phyloP scores from a whole-genome alignment of 2,797 vertebrate species.

The Parambassis ranga region DNA sequence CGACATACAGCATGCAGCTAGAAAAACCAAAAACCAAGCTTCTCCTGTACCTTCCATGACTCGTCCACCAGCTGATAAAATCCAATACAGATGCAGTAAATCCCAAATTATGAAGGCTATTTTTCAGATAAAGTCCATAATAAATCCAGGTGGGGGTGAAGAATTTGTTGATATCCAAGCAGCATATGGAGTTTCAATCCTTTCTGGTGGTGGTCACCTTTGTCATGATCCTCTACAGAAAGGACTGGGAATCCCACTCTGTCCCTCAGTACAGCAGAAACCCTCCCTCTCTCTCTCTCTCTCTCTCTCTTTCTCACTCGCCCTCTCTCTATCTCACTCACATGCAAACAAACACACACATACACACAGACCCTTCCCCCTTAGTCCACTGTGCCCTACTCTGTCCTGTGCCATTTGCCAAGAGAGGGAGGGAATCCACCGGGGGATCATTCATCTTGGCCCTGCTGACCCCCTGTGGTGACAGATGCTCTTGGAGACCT shows the following conservation, averaged over 20 bases:
- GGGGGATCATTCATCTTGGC: conserved; percentile 96
- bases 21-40: no score
- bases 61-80: conserved; percentile 37
- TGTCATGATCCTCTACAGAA: conserved; percentile 81
- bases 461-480: conserved; percentile 88
- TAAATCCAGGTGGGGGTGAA: conserved; percentile 49
- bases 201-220: conserved; percentile 57
- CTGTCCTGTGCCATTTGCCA: conserved; percentile 96
- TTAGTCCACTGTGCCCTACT: conserved; percentile 82
- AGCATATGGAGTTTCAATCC: conserved; percentile 46
- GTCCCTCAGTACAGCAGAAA: conserved; percentile 57
- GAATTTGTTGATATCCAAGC: conserved; percentile 38
- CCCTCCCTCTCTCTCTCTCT: conserved; percentile 61
- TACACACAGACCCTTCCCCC: conserved; percentile 65
- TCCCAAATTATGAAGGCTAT: conserved; percentile 33
- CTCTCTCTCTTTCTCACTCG: conserved; percentile 64
- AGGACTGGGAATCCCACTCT: conserved; percentile 83
- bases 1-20: conserved; percentile 35
- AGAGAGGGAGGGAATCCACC: conserved; percentile 87
- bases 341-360: conserved; percentile 69
- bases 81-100: conserved; percentile 46
- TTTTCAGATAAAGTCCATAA: conserved; percentile 57
- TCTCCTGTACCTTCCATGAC: conserved; percentile 76
- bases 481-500: conserved; percentile 94
- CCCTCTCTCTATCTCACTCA: conserved; percentile 59